Evolutionary conservation across 2,888 invertebrate species (phyloP).

Genomic region (Agriopis marginaria): DNA sequence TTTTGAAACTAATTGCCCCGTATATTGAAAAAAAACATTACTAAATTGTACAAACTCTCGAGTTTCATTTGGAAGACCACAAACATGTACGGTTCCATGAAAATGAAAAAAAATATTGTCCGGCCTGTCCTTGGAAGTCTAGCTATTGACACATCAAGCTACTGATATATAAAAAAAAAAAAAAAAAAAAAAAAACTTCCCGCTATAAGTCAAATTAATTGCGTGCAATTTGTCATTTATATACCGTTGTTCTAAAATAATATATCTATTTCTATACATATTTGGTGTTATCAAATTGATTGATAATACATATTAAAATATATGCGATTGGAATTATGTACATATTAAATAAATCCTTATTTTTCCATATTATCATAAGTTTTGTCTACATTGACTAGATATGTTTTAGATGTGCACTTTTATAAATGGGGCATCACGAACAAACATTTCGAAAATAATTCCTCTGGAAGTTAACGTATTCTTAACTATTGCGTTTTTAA

Average conservation of each 20-base stretch:
- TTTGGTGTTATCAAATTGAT: conserved; percentile 59
- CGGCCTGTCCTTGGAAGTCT: conserved; percentile 22
- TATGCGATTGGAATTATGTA: conserved; percentile 82
- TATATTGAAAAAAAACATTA: not conserved
- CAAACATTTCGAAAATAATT: conserved; percentile 78
- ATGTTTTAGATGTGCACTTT: conserved; percentile 82
- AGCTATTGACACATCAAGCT: not conserved
- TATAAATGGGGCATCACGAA: conserved; percentile 62
- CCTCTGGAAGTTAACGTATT: conserved; percentile 76
- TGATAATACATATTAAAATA: conserved; percentile 65
- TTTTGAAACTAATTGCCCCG: conserved; percentile 15
- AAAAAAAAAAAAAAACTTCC: conserved; percentile 16
- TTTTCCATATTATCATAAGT: conserved; percentile 53
- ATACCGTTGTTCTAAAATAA: conserved; percentile 48
- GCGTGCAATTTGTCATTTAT: not conserved
- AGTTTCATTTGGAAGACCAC: conserved; percentile 29
- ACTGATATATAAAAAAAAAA: not conserved
- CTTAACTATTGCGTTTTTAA: conserved; percentile 80
- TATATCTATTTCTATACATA: conserved; percentile 54
- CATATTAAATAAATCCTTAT: conserved; percentile 56
- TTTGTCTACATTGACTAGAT: conserved; percentile 84
- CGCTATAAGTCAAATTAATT: conserved; percentile 19
- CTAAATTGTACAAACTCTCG: not conserved
- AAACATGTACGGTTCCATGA: conserved; percentile 10
- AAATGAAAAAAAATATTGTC: not conserved